Conservation (phyloP, 2,888 invertebrate species). For the Alloplasta piceator region DNA sequence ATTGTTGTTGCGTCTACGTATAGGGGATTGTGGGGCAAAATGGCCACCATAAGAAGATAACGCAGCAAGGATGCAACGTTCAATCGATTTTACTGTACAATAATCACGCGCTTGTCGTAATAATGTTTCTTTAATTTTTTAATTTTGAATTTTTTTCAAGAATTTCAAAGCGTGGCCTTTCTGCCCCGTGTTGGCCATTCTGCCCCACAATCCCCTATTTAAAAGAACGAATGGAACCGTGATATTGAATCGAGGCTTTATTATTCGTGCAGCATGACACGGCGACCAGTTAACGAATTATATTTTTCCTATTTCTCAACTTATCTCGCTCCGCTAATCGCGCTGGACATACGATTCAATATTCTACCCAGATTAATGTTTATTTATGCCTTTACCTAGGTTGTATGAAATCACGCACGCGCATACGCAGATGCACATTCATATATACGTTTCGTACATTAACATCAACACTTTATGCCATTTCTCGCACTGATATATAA, state of each 20-base stretch:
- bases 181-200: too few relatives aligned
- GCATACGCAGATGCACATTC: not conserved
- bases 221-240: too few relatives aligned
- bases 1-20: not conserved
- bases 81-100: too few relatives aligned
- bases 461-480: slow-evolving; percentile 36
- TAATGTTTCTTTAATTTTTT: too few relatives aligned
- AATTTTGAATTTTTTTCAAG: too few relatives aligned
- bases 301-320: slow-evolving; percentile 45
- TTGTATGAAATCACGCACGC: slow-evolving; percentile 21
- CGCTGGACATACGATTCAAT: slow-evolving; percentile 53
- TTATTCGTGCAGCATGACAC: slow-evolving; percentile 45
- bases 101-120: too few relatives aligned
- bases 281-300: slow-evolving; percentile 53
- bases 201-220: too few relatives aligned
- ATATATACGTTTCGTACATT: slow-evolving; percentile 14
- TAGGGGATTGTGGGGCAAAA: slow-evolving; percentile 6
- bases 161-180: too few relatives aligned
- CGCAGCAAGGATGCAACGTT: too few relatives aligned
- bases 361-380: slow-evolving; percentile 47
- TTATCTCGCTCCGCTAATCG: slow-evolving; percentile 57
- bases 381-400: slow-evolving; percentile 45
- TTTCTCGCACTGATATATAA: slow-evolving; percentile 19
- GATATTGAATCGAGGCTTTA: slow-evolving; percentile 22
- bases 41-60: too few relatives aligned